A percentile compares a stretch with the other conserved stretches of the same genome.
Evolutionary conservation across 2,888 invertebrate species (phyloP).

Genomic region (Aphrophora alni): DNA sequence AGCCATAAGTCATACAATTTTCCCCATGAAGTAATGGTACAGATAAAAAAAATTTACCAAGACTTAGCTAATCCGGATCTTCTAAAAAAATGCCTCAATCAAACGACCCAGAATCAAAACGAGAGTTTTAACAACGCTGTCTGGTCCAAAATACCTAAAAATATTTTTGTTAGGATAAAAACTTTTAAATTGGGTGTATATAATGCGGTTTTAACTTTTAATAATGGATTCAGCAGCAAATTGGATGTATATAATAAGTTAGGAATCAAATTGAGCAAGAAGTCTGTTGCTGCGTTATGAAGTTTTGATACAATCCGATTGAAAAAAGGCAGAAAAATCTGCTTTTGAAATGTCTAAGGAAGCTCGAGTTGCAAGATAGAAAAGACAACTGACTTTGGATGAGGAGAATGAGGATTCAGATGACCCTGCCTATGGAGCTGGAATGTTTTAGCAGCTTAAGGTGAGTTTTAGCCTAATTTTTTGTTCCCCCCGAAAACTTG

Average conservation of each 20-base stretch:
- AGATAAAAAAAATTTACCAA: constrained; percentile 7
- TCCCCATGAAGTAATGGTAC: background rate
- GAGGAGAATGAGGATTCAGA: background rate
- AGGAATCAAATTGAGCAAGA: background rate
- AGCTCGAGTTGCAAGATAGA: background rate
- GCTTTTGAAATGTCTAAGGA: background rate
- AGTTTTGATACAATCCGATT: background rate
- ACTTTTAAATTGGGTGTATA: background rate
- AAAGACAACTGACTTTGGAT: background rate
- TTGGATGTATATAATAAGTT: background rate
- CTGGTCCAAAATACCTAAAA: background rate
- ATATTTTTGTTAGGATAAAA: background rate
- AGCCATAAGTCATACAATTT: background rate
- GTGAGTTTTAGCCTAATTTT: too few relatives aligned
- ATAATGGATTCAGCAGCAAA: background rate
- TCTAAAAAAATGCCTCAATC: background rate
- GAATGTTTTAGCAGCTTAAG: background rate
- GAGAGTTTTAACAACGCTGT: constrained; percentile 19
- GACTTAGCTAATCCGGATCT: constrained; percentile 7
- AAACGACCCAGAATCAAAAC: constrained; percentile 13
- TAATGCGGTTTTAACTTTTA: background rate
- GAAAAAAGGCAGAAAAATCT: background rate
- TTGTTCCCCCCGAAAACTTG: too few relatives aligned
- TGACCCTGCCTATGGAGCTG: background rate
- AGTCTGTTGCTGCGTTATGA: background rate